These are phyloP conservation scores for Mythimna loreyi DNA, from an alignment of 2,888 invertebrate genomes.

Conservation along the genomic window DNA sequence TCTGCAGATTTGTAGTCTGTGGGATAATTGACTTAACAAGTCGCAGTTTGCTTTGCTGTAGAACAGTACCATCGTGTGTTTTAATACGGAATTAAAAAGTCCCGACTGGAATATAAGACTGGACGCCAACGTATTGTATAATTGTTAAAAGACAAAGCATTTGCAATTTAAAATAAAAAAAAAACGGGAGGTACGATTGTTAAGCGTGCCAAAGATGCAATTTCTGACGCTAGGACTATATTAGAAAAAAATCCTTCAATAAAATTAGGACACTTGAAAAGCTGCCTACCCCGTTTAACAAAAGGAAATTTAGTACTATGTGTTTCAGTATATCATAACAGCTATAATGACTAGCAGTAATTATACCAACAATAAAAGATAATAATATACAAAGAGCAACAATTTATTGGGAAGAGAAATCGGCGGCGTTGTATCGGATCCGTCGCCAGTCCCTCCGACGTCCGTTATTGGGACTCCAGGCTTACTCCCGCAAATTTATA, in stretches of 20 bases:
- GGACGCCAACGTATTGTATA: constrained; percentile 13
- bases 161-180: not conserved
- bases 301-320: not conserved
- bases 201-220: not conserved
- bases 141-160: not conserved
- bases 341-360: constrained; percentile 31
- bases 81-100: constrained; percentile 73
- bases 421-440: constrained; percentile 77
- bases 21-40: constrained; percentile 78
- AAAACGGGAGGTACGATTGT: not conserved
- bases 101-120: constrained; percentile 25
- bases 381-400: constrained; percentile 68
- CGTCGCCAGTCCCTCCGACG: constrained; percentile 75
- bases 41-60: constrained; percentile 78
- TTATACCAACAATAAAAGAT: constrained; percentile 48
- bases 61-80: constrained; percentile 69
- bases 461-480: constrained; percentile 81
- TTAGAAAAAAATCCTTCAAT: not conserved
- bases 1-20: constrained; percentile 60
- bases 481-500: constrained; percentile 68
- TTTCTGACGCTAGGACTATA: not conserved
- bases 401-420: constrained; percentile 80
- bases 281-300: not conserved
- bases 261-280: not conserved
- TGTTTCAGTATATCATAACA: constrained; percentile 23